Evolutionary conservation across 1,140 invertebrate species (phyloP), one percentile per base, ranked within the genome.

Genomic region (Tetraneura akinire): DNA sequence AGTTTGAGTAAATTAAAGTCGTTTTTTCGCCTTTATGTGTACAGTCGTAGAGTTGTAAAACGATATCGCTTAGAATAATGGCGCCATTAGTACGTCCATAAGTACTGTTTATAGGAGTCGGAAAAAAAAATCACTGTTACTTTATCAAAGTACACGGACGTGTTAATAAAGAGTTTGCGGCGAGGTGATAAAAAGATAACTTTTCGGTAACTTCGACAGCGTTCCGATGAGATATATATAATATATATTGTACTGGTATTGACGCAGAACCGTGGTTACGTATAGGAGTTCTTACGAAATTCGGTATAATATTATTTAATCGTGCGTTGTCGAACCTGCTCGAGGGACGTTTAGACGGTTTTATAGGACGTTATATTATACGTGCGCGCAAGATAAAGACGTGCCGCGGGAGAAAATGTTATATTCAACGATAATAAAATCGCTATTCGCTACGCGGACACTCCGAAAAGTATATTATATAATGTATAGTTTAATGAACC

Each of bases 71-170:
- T 71, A 51, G 51, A 71, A 71, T 71, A 51, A 71, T 51, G 47
- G 47, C 1, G 16, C 68, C 45, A 51, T 71, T 71, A 71, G 45
- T 71, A 51, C n/a, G 45, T 45, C 68, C 68, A 51, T 51, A 71
- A 71, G 45, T 51, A 51, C 23, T 71, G 32, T 37, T 37, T 37
- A n/a, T n/a, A 8, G 32, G 32, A 37, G 9, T 14, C 13, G 13
- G 14, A 49, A 49, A 70, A 70, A 45, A 71, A 71, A 71, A 71
- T 71, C 68, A 29, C 68, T 29, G 45, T 51, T 71, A 71, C 68
- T 71, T 49, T 71, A 3, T 51, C 68, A 49, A 71, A 51, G 45
- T n/a, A 51, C 16, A 51, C n/a, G 6, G n/a, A n/a, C n/a, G n/a
- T n/a, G n/a, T n/a, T n/a, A n/a, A n/a, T n/a, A n/a, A n/a, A n/a